Evolutionary conservation across 2,888 invertebrate species (phyloP), one percentile per base, ranked within the genome.

Genomic region (Epinotia bilunana): DNA sequence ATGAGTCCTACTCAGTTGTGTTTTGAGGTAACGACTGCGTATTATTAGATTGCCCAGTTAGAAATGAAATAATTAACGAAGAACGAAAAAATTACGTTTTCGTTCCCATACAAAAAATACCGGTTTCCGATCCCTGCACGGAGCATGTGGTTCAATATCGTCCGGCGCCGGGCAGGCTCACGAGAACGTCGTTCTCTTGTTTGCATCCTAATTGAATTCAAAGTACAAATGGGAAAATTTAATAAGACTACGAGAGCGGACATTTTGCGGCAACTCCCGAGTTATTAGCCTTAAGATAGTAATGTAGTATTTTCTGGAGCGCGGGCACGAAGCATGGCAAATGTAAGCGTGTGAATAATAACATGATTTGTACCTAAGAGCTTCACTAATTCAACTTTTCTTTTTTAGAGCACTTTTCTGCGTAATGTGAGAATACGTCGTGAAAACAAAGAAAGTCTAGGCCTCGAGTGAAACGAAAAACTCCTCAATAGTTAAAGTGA

Each of bases 141-240:
- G n/a, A n/a, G 74, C 69, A 63, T 20, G 49, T 74, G 74, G 64
- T 74, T 74, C 69, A 69, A 58, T 74, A 58, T 57, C 33, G 43
- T 7, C 4, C 58, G n/a, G n/a, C 18, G 33, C 4, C 58, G 12
- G 23, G 13, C 33, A 13, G 46, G 49, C 61, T 49, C 58, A 23
- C 39, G 23, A 43, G 49, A 61, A 55, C 18, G 57, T 20, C 16
- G 28, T 62, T 60, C 28, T 64, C 53, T 55, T 43, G 71, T 23
- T 72, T 39, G 43, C 43, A 33, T 63, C 57, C 74, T 69, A 74
- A 69, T 74, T 70, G 69, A 74, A 74, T 74, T 63, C 33, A 46
- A 69, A 74, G 57, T 69, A 70, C 63, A 63, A 69, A 74, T 69
- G 63, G 57, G 46, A 62, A 58, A 69, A 69, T 63, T 69, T 69